Conservation (phyloP, 1,140 invertebrate genomes). For the Caenorhabditis briggsae region DNA sequence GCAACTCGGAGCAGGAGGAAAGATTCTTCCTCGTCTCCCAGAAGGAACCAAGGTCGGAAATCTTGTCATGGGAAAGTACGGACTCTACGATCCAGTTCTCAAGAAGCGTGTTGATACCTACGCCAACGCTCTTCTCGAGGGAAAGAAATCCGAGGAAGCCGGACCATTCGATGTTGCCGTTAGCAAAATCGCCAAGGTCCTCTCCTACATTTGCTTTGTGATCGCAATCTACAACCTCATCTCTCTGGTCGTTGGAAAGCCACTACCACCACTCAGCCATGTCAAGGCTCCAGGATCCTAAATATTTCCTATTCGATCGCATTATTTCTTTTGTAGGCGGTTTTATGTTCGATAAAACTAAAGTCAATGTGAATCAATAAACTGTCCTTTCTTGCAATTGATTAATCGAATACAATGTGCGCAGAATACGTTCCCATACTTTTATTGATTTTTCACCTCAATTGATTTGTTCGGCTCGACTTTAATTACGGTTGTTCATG, state of each 20-base stretch:
- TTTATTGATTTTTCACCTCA: background rate
- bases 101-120: slow-evolving; percentile 70
- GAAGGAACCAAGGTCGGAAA: slow-evolving; percentile 76
- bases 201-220: slow-evolving; percentile 65
- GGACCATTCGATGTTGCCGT: slow-evolving; percentile 65
- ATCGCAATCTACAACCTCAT: slow-evolving; percentile 71
- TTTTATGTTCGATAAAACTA: slow-evolving; percentile 51
- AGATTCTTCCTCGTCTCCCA: slow-evolving; percentile 77
- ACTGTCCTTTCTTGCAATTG: background rate
- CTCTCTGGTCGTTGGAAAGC: slow-evolving; percentile 66
- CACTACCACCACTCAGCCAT: slow-evolving; percentile 67
- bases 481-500: too few species aligned
- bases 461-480: background rate
- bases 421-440: too few species aligned
- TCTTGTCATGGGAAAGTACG: slow-evolving; percentile 77
- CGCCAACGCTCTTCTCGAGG: slow-evolving; percentile 71
- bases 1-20: slow-evolving; percentile 75
- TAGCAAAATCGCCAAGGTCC: slow-evolving; percentile 67
- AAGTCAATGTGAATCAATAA: slow-evolving; percentile 51
- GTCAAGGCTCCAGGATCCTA: slow-evolving; percentile 67
- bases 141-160: slow-evolving; percentile 73
- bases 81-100: slow-evolving; percentile 74
- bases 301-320: slow-evolving; percentile 33
- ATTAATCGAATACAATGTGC: too few species aligned
- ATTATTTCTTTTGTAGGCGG: slow-evolving; percentile 40